Percentiles rank a stretch among this genome's conserved stretches.
These are phyloP conservation scores for Hyla sarda DNA, from an alignment of 2,113 vertebrate species.

Conservation along the genomic window DNA sequence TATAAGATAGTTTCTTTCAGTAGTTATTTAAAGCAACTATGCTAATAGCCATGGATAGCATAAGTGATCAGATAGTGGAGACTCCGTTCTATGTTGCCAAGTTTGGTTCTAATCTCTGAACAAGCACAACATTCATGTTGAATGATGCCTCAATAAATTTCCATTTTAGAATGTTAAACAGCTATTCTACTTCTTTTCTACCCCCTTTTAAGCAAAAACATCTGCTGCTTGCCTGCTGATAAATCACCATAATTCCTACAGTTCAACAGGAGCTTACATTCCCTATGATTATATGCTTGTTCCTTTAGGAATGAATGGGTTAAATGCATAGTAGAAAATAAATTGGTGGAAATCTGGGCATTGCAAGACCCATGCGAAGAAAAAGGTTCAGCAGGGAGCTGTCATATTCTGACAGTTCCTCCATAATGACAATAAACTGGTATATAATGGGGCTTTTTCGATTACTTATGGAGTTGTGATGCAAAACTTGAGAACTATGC, in stretches of 20 bases:
- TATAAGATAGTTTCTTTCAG: too few species aligned
- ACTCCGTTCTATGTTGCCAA: background rate
- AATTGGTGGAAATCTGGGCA: background rate
- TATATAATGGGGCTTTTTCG: background rate
- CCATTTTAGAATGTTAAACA: conserved; percentile 18
- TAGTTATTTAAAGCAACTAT: too few species aligned
- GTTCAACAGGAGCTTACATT: background rate
- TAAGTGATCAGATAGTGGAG: background rate
- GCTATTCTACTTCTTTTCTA: conserved; percentile 30
- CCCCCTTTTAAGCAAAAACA: conserved; percentile 29
- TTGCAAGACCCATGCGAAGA: conserved; percentile 28
- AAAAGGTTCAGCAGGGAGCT: conserved; percentile 40
- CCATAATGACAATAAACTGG: conserved; percentile 27
- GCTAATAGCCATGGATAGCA: background rate
- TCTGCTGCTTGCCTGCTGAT: conserved; percentile 34
- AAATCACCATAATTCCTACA: conserved; percentile 17
- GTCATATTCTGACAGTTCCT: conserved; percentile 10
- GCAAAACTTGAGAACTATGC: background rate
- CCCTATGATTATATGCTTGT: background rate
- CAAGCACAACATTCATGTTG: conserved; percentile 26
- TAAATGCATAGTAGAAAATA: conserved; percentile 17
- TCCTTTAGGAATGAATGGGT: background rate
- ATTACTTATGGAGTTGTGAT: conserved; percentile 13
- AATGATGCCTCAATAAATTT: conserved; percentile 25
- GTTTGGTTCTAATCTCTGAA: background rate